Percentiles rank a stretch among this genome's conserved stretches.
Conservation (phyloP, 2,888 invertebrate species). For the Megamerina dolium region DNA sequence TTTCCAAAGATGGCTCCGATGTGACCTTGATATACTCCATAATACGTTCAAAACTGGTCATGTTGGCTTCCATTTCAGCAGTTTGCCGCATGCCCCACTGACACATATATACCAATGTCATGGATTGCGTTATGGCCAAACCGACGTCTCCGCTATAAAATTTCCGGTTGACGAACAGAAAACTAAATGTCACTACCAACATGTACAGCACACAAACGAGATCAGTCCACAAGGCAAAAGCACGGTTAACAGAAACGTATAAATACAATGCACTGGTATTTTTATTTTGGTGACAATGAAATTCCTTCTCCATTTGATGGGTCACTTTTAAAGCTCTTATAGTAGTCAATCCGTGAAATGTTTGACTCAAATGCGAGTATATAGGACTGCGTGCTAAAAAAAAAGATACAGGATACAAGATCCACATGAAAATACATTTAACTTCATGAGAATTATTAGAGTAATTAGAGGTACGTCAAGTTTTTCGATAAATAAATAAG, state of each 20-base stretch:
- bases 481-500: neutral
- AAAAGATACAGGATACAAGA: slow-evolving; percentile 1
- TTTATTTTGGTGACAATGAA: slow-evolving; percentile 57
- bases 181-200: slow-evolving; percentile 75
- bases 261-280: slow-evolving; percentile 71
- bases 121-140: slow-evolving; percentile 66
- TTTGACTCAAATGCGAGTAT: slow-evolving; percentile 68
- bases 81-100: slow-evolving; percentile 85
- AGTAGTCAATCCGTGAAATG: slow-evolving; percentile 70
- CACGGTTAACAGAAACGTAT: slow-evolving; percentile 80
- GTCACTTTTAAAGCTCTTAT: slow-evolving; percentile 67
- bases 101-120: slow-evolving; percentile 64
- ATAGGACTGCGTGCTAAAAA: slow-evolving; percentile 69
- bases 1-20: slow-evolving; percentile 55
- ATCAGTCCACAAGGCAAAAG: slow-evolving; percentile 91
- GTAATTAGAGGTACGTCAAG: neutral
- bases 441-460: neutral
- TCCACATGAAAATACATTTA: neutral
- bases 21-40: slow-evolving; percentile 71
- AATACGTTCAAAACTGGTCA: slow-evolving; percentile 79
- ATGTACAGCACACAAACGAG: slow-evolving; percentile 83
- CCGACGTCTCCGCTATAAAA: slow-evolving; percentile 60
- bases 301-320: slow-evolving; percentile 57
- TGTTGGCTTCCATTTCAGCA: slow-evolving; percentile 74
- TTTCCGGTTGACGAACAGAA: slow-evolving; percentile 58